Evolutionary conservation across 2,888 invertebrate genomes (phyloP), one percentile per base, ranked within the genome.

Genomic region (Drosophila anceps): DNA sequence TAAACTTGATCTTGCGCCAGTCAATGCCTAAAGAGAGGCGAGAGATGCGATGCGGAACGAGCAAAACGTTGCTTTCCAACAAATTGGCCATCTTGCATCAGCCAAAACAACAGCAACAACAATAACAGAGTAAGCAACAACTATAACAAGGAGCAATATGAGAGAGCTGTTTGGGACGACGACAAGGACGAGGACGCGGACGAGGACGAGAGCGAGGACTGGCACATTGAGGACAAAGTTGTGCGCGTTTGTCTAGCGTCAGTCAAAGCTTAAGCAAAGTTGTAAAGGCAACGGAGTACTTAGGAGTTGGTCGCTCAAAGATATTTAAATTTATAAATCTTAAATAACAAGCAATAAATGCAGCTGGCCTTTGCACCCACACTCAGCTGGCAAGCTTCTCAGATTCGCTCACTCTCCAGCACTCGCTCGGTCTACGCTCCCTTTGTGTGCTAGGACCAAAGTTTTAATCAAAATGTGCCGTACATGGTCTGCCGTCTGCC

Each of bases 271-370:
- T 70, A 72, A 76, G 86, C 69, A 76, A 83, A 82, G 81, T 86
- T 83, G 66, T 72, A 64, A 85, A 75, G 69, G 71, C 75, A 82
- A 69, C 43, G 61, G 61, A 70, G 76, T 86, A 80, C 84, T 88
- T 80, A 70, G 87, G 71, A 88, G 86, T 86, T 86, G 89, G 73
- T 77, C 73, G 84, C 87, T 69, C 81, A 81, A 77, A 88, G 81
- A 86, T 88, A 82, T 86, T 82, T 83, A 80, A 86, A 88, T 82
- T 80, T 83, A 86, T 82, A 82, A 88, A 88, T 82, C 88, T 85
- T 82, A 88, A 82, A 85, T 88, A 82, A 88, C 82, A 88, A 85
- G 88, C 88, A 82, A 82, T 82, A 82, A 85, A 88, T 88, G 82
- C 88, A 79, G 58, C 67, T 75, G 66, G 43, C 41, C 60, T 61